Evolutionary conservation across 1,140 invertebrate species (phyloP), one percentile per base, ranked within the genome.

Genomic region (Schlechtendalia chinensis): DNA sequence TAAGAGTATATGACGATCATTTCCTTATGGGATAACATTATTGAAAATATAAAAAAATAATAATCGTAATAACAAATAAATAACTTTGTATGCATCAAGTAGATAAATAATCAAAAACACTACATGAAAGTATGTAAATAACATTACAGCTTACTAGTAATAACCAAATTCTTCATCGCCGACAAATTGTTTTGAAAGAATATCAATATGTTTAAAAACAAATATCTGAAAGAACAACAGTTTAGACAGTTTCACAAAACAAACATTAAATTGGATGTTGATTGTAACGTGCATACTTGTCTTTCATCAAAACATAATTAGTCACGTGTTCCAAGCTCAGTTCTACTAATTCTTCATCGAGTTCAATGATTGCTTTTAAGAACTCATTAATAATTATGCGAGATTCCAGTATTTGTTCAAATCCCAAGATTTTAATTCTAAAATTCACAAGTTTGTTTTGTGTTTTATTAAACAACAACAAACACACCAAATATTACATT

Each of bases 101-200:
- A 39, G 32, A 8, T 39, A 39, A 39, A 39, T 39, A 39, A 4
- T 39, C 3, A 39, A 39, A 39, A 39, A 39, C n/a, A n/a, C n/a
- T n/a, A n/a, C n/a, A n/a, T n/a, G n/a, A n/a, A n/a, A n/a, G n/a
- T n/a, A n/a, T n/a, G n/a, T n/a, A n/a, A 39, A 39, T 39, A 39
- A 39, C 16, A 10, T 17, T n/a, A 69, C 0, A 24, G 17, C 6
- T 24, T 27, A 16, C 10, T 61, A n/a, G 56, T 29, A 27, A 8
- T 47, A 63, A 79, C 29, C 17, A 72, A 72, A 50, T 79, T 79
- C 22, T 79, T 45, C 14, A 79, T 63, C 1, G 56, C 14, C 19
- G 75, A 24, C 24, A 79, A 63, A 63, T 79, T 58, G 24, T 79
- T 79, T 63, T 79, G 75, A 12, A 79, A 79, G n/a, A 39, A 50